phyloP scores from a whole-genome alignment of 2,888 invertebrate genomes.

The Galerucella calmariensis region DNA sequence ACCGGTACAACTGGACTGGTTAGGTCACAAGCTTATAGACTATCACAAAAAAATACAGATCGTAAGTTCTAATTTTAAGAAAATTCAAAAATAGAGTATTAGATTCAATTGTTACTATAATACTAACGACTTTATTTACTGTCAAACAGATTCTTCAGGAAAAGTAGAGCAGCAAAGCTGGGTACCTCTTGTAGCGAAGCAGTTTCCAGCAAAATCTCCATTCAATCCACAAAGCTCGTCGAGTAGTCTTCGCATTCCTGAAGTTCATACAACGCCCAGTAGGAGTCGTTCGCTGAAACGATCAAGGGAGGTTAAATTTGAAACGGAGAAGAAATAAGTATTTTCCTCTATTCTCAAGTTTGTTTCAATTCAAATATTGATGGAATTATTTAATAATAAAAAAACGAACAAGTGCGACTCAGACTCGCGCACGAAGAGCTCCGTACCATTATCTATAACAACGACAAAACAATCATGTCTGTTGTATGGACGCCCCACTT shows the following conservation, averaged over 20 bases:
- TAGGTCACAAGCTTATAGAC: constrained; percentile 74
- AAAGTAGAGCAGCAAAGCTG: constrained; percentile 71
- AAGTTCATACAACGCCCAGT: constrained; percentile 47
- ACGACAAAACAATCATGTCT: too few relatives aligned
- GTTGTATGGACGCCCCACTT: too few relatives aligned
- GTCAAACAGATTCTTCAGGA: constrained; percentile 59
- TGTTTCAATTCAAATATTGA: too few relatives aligned
- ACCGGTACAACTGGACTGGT: constrained; percentile 81
- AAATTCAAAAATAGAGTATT: background rate
- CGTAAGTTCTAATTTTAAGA: constrained; percentile 33
- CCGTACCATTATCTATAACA: too few relatives aligned
- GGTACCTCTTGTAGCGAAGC: constrained; percentile 78
- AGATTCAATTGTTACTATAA: background rate
- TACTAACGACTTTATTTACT: background rate
- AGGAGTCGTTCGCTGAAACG: constrained; percentile 50
- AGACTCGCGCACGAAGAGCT: too few relatives aligned
- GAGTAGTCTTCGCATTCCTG: constrained; percentile 51
- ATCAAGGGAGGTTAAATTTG: constrained; percentile 55
- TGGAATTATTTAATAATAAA: too few relatives aligned
- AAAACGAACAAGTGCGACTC: too few relatives aligned
- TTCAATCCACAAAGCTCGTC: constrained; percentile 64
- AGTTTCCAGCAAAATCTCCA: constrained; percentile 77
- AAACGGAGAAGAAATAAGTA: constrained; percentile 37
- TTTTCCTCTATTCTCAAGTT: background rate
- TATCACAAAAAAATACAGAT: constrained; percentile 58